A percentile compares a stretch with the other conserved stretches of the same genome.
These are phyloP conservation scores for Rhagologus leucostigma DNA, from an alignment of 2,113 vertebrate genomes.

Conservation along the genomic window DNA sequence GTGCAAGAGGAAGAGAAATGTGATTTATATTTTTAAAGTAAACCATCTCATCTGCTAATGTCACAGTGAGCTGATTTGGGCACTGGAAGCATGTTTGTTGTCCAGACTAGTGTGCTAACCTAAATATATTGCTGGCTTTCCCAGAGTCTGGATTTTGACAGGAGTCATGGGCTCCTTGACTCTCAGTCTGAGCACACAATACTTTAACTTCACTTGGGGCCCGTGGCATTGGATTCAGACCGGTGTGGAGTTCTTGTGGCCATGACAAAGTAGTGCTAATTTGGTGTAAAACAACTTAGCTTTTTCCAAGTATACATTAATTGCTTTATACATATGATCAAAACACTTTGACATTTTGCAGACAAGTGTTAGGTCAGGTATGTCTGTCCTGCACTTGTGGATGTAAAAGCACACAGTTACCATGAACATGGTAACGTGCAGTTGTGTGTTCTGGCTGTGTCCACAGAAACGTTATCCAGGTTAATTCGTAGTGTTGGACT, in stretches of 20 bases:
- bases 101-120: neutral
- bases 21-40: neutral
- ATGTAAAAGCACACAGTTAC: neutral
- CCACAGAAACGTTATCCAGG: neutral
- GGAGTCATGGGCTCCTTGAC: neutral
- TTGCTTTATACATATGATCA: neutral
- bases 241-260: neutral
- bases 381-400: neutral
- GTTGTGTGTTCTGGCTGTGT: neutral
- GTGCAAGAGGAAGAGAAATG: neutral
- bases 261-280: neutral
- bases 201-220: neutral
- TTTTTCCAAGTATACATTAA: neutral
- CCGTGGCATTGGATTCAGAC: neutral
- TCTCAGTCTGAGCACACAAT: neutral
- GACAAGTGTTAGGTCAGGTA: neutral
- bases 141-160: neutral
- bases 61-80: neutral
- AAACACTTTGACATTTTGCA: neutral
- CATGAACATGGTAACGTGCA: neutral
- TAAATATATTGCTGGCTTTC: neutral
- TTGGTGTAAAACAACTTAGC: neutral
- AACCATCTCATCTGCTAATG: neutral
- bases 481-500: neutral
- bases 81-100: neutral